Evolutionary conservation across 1,140 invertebrate genomes (phyloP), one percentile per base, ranked within the genome.

Genomic region (Camponotus floridanus): DNA sequence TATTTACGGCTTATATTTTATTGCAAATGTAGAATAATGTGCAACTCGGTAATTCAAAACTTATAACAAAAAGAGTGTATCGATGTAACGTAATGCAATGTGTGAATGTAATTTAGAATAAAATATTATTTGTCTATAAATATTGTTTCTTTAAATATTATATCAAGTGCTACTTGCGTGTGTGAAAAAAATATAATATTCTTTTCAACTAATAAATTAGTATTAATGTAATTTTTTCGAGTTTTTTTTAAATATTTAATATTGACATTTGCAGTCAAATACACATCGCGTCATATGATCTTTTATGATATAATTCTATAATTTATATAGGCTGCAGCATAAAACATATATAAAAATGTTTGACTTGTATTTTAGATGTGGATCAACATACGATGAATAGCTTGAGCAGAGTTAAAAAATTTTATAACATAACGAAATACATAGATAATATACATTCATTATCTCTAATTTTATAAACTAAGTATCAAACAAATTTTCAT

Each of bases 41-140:
- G 62, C 42, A 76, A 18, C 8, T 57, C 11, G 39, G 13, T 48
- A 26, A 1, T n/a, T 13, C 7, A 42, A 65, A 76, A n/a, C 26
- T 70, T 42, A 9, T 21, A 36, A 9, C 55, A 73, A 21, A 59
- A 59, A 74, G 36, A 57, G 39, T 31, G n/a, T 11, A n/a, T 7
- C 33, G 13, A 39, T 57, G 5, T 15, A 59, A 26, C 2, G 33
- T 74, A 1, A n/a, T 39, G 11, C n/a, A 59, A 59, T 18, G 11
- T 18, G 51, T 57, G 33, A 71, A 71, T 71, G 42, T 18, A 71
- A n/a, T 8, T 18, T n/a, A 73, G 36, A 1, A 73, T 57, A 55
- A 71, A 3, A 55, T 31, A 51, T 45, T 51, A 71, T 11, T 9
- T 33, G 0, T 31, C 18, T 48, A 73, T 51, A 57, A 71, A 31